Evolutionary conservation across 2,888 invertebrate species (phyloP).

Genomic region (Crocallis elinguaria): DNA sequence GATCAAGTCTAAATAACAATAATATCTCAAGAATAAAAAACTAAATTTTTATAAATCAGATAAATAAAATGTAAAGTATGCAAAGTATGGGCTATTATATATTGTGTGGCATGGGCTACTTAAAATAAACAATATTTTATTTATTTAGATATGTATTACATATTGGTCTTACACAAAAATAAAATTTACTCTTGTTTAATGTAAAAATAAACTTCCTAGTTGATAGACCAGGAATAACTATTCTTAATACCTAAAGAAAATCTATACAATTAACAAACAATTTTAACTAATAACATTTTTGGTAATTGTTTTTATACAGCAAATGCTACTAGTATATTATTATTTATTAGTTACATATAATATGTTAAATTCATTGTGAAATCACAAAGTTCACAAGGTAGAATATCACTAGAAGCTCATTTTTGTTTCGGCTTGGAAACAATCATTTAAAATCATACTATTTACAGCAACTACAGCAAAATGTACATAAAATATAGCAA

Average conservation of each 20-base stretch:
- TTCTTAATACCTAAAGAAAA: conserved; percentile 70
- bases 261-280: conserved; percentile 73
- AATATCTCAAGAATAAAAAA: too few relatives aligned
- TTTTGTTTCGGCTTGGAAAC: conserved; percentile 41
- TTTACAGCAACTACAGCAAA: conserved; percentile 7
- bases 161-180: conserved; percentile 83
- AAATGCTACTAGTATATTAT: conserved; percentile 52
- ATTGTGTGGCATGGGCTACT: too few relatives aligned
- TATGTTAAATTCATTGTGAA: conserved; percentile 24
- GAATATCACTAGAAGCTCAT: conserved; percentile 56
- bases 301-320: conserved; percentile 73
- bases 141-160: conserved; percentile 79
- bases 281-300: conserved; percentile 76
- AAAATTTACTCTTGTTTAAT: conserved; percentile 75
- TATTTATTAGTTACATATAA: conserved; percentile 30
- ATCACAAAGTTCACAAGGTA: conserved; percentile 20
- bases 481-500: background rate
- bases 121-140: conserved; percentile 11
- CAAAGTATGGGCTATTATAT: too few relatives aligned
- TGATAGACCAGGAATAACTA: conserved; percentile 72
- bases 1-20: too few relatives aligned
- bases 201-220: conserved; percentile 82
- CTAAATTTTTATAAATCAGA: too few relatives aligned
- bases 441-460: conserved; percentile 19
- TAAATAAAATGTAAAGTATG: too few relatives aligned